phyloP scores from a whole-genome alignment of 2,113 vertebrate genomes.

The Mola mola region DNA sequence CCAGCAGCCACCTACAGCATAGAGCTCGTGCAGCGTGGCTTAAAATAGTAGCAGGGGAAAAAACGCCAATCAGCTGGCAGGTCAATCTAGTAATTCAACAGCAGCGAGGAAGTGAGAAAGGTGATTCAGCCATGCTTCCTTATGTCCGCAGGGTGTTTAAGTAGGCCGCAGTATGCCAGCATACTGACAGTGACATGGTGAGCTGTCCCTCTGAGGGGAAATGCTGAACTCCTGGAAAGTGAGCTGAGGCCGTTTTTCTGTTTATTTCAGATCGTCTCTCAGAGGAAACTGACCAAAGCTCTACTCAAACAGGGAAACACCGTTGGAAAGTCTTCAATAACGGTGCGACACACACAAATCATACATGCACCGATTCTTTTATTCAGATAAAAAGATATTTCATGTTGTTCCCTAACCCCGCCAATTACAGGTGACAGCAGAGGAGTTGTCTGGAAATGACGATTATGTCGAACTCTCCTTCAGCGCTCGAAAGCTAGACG shows the following conservation, averaged over 20 bases:
- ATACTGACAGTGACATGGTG: no score
- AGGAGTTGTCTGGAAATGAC: constrained; percentile 96
- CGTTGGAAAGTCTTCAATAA: constrained; percentile 96
- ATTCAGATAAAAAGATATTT: constrained; percentile 4
- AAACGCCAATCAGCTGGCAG: constrained; percentile 19
- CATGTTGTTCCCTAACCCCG: constrained; percentile 39
- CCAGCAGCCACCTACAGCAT: not conserved
- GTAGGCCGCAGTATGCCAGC: no score
- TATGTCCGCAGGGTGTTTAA: constrained; percentile 7
- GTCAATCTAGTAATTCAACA: constrained; percentile 9
- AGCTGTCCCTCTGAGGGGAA: no score
- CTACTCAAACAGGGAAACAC: constrained; percentile 97
- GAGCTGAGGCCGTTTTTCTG: no score
- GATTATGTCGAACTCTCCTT: constrained; percentile 98
- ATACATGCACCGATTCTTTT: constrained; percentile 4
- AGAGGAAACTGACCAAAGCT: constrained; percentile 95
- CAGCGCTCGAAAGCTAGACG: constrained; percentile 96
- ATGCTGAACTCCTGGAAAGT: no score
- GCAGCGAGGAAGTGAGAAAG: constrained; percentile 19
- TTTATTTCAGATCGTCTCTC: constrained; percentile 92
- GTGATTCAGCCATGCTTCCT: constrained; percentile 8
- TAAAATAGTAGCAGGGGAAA: constrained; percentile 10
- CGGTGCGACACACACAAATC: constrained; percentile 79
- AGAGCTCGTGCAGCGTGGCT: not conserved
- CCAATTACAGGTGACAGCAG: constrained; percentile 91